A percentile compares a stretch with the other conserved stretches of the same genome.
Conservation (phyloP, 1,140 invertebrate species). For the Apis cerana region DNA sequence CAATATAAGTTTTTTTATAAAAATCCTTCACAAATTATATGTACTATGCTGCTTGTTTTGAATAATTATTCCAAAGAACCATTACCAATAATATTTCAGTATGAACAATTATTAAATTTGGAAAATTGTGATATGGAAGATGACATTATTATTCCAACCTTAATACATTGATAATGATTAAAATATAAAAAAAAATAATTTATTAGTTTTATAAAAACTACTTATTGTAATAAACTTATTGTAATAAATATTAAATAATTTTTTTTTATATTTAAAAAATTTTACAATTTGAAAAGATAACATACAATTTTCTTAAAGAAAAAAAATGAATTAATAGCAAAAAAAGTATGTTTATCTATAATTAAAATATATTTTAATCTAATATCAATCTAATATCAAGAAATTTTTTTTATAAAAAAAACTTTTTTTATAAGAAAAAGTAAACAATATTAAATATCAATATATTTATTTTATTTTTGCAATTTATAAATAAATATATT, state of each 20-base stretch:
- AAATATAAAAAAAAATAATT: neutral
- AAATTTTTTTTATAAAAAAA: too few species aligned
- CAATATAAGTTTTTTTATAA: slow-evolving; percentile 71
- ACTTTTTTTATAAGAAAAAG: too few species aligned
- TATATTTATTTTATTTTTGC: too few species aligned
- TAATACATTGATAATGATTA: neutral
- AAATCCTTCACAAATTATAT: slow-evolving; percentile 64
- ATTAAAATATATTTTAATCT: too few species aligned
- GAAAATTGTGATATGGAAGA: neutral
- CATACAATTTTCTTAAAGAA: too few species aligned
- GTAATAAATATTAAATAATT: neutral
- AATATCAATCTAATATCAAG: too few species aligned
- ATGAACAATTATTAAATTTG: neutral
- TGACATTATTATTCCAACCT: neutral
- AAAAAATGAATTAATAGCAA: too few species aligned
- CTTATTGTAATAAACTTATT: neutral
- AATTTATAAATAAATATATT: too few species aligned
- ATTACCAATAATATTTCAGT: neutral
- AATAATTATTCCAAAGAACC: slow-evolving; percentile 36
- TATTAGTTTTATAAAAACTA: neutral
- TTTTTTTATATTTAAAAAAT: neutral
- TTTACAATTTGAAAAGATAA: too few species aligned
- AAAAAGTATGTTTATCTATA: too few species aligned
- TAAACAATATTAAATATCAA: too few species aligned
- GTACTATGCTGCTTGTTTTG: slow-evolving; percentile 72